Conservation (phyloP, 2,888 invertebrate genomes). For the Amiota communis region DNA sequence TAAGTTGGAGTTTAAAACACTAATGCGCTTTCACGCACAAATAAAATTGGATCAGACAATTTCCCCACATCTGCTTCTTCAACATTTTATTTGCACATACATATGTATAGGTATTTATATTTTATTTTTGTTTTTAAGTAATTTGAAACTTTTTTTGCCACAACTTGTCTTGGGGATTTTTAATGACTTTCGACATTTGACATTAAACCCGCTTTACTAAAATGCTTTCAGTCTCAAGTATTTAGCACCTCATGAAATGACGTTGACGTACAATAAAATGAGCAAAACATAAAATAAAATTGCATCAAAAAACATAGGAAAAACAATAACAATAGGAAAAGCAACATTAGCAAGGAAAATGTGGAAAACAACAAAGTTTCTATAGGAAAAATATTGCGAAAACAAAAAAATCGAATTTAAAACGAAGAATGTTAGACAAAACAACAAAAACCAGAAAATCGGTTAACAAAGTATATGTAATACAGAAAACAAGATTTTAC, state of each 20-base stretch:
- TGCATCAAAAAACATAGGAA: conserved; percentile 37
- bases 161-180: neutral
- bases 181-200: conserved; percentile 42
- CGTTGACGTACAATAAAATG: conserved; percentile 4
- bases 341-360: too few relatives aligned
- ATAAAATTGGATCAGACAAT: neutral
- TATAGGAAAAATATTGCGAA: neutral
- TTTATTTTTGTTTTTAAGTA: neutral
- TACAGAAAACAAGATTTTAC: conserved; percentile 17
- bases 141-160: conserved; percentile 14
- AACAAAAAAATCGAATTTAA: conserved; percentile 5
- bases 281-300: conserved; percentile 39
- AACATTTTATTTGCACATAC: too few relatives aligned
- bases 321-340: neutral
- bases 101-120: too few relatives aligned
- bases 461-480: conserved; percentile 1
- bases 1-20: neutral
- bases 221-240: conserved; percentile 50
- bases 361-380: too few relatives aligned
- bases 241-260: conserved; percentile 47
- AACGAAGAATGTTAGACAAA: neutral
- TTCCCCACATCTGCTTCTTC: neutral
- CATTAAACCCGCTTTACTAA: conserved; percentile 47
- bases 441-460: neutral
- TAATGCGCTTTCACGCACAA: neutral